Evolutionary conservation across 2,888 invertebrate species (phyloP).

Genomic region (Habrosyne pyritoides): DNA sequence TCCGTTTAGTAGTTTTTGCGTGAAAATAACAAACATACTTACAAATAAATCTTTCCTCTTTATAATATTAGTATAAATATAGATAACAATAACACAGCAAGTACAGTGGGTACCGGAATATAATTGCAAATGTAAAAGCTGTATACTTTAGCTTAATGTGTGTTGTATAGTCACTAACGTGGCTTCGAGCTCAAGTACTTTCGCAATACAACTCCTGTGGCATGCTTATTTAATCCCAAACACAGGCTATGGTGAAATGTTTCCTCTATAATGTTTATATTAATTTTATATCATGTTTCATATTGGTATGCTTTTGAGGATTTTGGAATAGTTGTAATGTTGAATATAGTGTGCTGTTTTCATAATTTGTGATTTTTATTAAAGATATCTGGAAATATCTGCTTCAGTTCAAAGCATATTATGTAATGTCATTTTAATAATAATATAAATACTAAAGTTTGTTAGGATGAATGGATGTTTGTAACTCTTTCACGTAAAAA

Average conservation of each 20-base stretch:
- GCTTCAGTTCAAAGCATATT: too few relatives aligned
- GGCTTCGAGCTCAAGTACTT: background rate
- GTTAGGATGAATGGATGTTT: too few relatives aligned
- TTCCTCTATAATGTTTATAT: background rate
- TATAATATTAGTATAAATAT: too few relatives aligned
- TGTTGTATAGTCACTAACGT: background rate
- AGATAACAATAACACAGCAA: background rate
- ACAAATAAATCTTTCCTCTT: too few relatives aligned
- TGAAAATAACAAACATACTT: too few relatives aligned
- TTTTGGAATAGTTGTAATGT: too few relatives aligned
- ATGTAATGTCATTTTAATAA: too few relatives aligned
- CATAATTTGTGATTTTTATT: background rate
- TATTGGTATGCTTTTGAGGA: too few relatives aligned
- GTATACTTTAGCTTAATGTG: background rate
- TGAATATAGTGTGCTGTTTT: background rate
- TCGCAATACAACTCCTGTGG: background rate
- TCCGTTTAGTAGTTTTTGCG: too few relatives aligned
- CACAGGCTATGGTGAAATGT: background rate
- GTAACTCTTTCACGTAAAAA: too few relatives aligned
- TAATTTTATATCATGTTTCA: background rate
- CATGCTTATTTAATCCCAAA: background rate
- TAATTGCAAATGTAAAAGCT: background rate
- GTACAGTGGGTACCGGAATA: background rate
- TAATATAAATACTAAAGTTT: too few relatives aligned
- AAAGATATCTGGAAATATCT: background rate